Evolutionary conservation across 2,888 invertebrate genomes (phyloP).

Genomic region (Microctonus brassicae): DNA sequence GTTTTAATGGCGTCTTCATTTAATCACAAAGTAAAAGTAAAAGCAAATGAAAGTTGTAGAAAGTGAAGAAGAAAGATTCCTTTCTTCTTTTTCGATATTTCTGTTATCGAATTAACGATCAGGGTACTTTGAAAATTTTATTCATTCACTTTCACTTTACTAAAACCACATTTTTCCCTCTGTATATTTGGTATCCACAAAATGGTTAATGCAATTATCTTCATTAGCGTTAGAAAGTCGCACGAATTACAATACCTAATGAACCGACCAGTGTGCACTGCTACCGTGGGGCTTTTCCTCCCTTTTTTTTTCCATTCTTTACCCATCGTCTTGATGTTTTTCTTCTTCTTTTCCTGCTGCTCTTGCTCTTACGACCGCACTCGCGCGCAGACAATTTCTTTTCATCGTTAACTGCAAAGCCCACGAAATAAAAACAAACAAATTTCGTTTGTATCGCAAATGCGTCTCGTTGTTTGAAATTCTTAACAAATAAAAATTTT

Average conservation of each 20-base stretch:
- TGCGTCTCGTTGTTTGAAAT: constrained; percentile 49
- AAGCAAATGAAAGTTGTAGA: constrained; percentile 14
- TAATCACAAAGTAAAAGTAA: constrained; percentile 31
- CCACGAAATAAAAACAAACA: constrained; percentile 64
- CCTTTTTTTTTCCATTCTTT: constrained; percentile 24
- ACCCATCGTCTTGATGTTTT: not conserved
- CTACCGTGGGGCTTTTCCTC: constrained; percentile 40
- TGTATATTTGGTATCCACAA: constrained; percentile 38
- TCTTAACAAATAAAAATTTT: constrained; percentile 46
- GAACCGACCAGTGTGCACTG: constrained; percentile 61
- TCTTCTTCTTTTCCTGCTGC: not conserved
- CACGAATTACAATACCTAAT: constrained; percentile 69
- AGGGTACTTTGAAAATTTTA: constrained; percentile 50
- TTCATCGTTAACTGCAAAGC: constrained; percentile 45
- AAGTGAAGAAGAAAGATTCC: constrained; percentile 25
- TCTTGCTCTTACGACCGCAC: constrained; percentile 22
- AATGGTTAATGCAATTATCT: constrained; percentile 68
- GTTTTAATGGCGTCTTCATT: constrained; percentile 36
- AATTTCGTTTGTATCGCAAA: constrained; percentile 66
- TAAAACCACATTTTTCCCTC: constrained; percentile 15
- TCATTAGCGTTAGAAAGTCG: constrained; percentile 59
- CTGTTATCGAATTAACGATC: constrained; percentile 60
- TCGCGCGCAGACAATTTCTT: constrained; percentile 39
- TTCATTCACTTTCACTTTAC: constrained; percentile 20
- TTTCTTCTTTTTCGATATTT: constrained; percentile 48